Evolutionary conservation across 2,113 vertebrate genomes (phyloP).

Genomic region (Myiopsitta monachus): DNA sequence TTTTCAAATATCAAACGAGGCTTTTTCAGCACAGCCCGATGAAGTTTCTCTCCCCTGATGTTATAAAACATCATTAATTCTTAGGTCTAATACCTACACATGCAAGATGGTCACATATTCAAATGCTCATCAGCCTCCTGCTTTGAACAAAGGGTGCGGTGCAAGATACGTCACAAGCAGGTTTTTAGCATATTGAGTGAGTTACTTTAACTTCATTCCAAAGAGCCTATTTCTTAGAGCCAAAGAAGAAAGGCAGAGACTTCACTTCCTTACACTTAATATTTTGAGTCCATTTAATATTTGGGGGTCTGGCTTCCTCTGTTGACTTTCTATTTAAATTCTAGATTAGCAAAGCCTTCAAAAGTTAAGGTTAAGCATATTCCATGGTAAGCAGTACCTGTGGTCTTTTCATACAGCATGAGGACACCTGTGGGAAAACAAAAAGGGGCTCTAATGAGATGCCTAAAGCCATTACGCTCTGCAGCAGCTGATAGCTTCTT

Average conservation of each 20-base stretch:
- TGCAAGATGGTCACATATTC: conserved; percentile 26
- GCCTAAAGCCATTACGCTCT: not conserved
- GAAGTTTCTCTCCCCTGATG: conserved; percentile 39
- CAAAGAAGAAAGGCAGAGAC: not conserved
- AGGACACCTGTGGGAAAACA: not conserved
- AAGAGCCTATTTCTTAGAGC: not conserved
- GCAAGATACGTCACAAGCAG: not conserved
- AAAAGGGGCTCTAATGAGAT: not conserved
- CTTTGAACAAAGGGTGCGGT: conserved; percentile 3
- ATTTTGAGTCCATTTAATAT: not conserved
- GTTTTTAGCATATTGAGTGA: not conserved
- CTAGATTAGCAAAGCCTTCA: not conserved
- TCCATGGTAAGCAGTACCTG: not conserved
- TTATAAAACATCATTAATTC: conserved; percentile 63
- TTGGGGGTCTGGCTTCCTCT: not conserved
- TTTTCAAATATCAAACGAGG: conserved; percentile 67
- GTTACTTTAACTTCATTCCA: not conserved
- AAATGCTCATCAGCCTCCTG: conserved; percentile 11
- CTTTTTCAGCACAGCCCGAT: conserved; percentile 47
- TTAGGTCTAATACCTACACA: conserved; percentile 49
- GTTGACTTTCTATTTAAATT: not conserved
- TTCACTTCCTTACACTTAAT: not conserved
- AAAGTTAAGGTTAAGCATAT: not conserved
- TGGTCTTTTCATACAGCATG: not conserved
- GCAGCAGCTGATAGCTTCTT: not conserved